Evolutionary conservation across 2,113 vertebrate species (phyloP).

Genomic region (Riparia riparia): DNA sequence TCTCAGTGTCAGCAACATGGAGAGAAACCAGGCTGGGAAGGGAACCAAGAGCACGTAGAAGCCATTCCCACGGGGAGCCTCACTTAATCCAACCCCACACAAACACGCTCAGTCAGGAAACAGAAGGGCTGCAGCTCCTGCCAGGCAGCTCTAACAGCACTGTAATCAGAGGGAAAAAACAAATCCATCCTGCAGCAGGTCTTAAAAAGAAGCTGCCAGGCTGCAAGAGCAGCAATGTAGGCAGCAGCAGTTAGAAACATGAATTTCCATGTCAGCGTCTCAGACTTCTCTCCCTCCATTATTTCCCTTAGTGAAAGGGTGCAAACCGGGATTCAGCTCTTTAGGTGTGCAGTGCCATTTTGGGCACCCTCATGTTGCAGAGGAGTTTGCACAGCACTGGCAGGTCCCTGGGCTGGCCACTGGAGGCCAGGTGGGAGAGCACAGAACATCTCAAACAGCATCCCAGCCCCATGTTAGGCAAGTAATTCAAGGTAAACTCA

Average conservation of each 20-base stretch:
- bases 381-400: not conserved
- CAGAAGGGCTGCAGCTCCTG: not conserved
- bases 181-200: not conserved
- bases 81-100: not conserved
- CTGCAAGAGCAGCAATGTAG: not conserved
- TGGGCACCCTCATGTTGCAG: not conserved
- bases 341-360: not conserved
- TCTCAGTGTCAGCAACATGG: not conserved
- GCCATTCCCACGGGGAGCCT: not conserved
- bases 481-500: not conserved
- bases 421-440: not conserved
- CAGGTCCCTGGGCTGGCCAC: not conserved
- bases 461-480: not conserved
- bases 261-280: not conserved
- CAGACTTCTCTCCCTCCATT: not conserved
- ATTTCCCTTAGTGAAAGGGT: not conserved
- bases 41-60: not conserved
- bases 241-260: not conserved
- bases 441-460: not conserved
- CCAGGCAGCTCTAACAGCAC: not conserved
- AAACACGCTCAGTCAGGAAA: not conserved
- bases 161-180: not conserved
- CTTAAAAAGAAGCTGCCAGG: not conserved
- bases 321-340: not conserved
- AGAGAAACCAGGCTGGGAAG: not conserved